Conservation (phyloP, 2,888 invertebrate genomes). For the Allygus modestus region DNA sequence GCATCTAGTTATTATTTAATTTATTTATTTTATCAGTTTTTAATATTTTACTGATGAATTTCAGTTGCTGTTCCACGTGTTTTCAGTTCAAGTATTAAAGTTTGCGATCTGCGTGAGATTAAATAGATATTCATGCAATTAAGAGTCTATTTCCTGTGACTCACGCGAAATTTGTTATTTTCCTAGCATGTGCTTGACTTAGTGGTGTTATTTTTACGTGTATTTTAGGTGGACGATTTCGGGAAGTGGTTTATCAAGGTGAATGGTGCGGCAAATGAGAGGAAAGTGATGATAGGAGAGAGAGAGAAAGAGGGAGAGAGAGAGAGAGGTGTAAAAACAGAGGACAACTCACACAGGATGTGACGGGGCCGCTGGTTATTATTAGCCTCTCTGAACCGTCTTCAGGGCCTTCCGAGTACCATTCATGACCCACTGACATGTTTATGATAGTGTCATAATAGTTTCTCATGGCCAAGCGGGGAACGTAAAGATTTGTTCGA, state of each 20-base stretch:
- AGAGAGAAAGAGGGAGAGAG: neutral
- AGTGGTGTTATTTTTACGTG: no score
- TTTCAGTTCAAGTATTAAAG: no score
- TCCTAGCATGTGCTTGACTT: no score
- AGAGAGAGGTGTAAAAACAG: neutral
- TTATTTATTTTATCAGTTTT: no score
- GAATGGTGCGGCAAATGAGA: conserved; percentile 10
- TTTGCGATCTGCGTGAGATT: no score
- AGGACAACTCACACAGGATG: conserved; percentile 7
- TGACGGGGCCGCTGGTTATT: conserved; percentile 17
- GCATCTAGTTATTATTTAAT: no score
- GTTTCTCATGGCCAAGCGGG: neutral
- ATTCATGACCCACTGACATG: conserved; percentile 19
- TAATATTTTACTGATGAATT: no score
- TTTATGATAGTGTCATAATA: conserved; percentile 3
- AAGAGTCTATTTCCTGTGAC: no score
- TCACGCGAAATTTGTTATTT: no score
- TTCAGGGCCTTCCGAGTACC: neutral
- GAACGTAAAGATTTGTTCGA: no score
- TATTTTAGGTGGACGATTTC: neutral
- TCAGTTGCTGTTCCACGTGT: no score
- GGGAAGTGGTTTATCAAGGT: neutral
- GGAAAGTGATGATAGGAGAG: neutral
- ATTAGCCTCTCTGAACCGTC: conserved; percentile 17
- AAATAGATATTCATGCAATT: no score